A percentile compares a stretch with the other conserved stretches of the same genome.
These are phyloP conservation scores for Orchestes rusci DNA, from an alignment of 2,888 invertebrate species.

Conservation along the genomic window DNA sequence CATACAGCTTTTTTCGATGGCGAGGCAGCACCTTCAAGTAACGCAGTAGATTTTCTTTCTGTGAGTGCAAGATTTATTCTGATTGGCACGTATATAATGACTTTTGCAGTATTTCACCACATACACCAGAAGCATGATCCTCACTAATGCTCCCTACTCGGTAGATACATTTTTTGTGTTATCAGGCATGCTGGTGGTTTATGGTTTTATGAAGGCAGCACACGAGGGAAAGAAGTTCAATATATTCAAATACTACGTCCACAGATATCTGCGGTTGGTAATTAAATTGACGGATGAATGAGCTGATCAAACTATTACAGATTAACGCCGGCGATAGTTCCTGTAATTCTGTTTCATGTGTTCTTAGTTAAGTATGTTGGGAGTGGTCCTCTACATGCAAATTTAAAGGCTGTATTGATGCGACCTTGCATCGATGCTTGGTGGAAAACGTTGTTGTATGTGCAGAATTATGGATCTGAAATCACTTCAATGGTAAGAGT, in stretches of 20 bases:
- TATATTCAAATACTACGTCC: constrained; percentile 22
- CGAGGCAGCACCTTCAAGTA: too few relatives aligned
- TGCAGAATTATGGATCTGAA: too few relatives aligned
- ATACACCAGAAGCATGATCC: constrained; percentile 16
- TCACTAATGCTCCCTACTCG: constrained; percentile 22
- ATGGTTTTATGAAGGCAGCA: constrained; percentile 23
- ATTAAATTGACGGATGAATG: too few relatives aligned
- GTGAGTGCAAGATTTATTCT: too few relatives aligned
- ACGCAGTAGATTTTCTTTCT: too few relatives aligned
- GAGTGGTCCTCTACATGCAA: constrained; percentile 46
- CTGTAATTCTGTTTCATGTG: constrained; percentile 42
- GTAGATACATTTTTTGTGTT: constrained; percentile 28
- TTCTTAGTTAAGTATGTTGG: constrained; percentile 44
- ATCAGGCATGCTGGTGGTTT: constrained; percentile 23
- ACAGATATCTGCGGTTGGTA: constrained; percentile 25
- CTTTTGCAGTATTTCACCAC: neutral
- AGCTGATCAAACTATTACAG: too few relatives aligned
- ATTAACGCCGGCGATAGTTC: constrained; percentile 46
- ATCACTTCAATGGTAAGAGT: too few relatives aligned
- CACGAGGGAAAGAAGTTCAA: constrained; percentile 21
- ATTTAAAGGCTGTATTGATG: constrained; percentile 11
- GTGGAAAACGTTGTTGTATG: constrained; percentile 30
- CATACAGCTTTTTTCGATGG: too few relatives aligned
- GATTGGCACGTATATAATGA: too few relatives aligned
- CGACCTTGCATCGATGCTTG: constrained; percentile 27